These are phyloP conservation scores for Eretmochelys imbricata DNA, from an alignment of 2,113 vertebrate genomes.

Conservation along the genomic window DNA sequence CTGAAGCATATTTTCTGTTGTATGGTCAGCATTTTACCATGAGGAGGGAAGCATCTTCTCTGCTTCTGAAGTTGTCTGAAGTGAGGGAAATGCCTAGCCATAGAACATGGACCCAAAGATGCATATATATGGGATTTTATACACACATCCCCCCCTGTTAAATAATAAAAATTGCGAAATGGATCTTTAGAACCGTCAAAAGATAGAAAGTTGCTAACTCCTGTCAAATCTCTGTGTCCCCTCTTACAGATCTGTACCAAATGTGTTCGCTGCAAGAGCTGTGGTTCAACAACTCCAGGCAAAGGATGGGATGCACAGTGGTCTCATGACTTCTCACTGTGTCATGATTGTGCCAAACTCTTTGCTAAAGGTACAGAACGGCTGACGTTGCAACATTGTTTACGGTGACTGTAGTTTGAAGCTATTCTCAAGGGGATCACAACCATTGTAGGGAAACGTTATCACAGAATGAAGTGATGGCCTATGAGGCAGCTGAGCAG, in stretches of 20 bases:
- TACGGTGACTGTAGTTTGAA: neutral
- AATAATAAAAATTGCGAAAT: neutral
- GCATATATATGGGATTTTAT: neutral
- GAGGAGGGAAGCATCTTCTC: neutral
- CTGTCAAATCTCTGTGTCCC: neutral
- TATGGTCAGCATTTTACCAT: neutral
- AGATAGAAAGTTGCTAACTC: constrained; percentile 14
- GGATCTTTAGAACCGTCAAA: accelerated
- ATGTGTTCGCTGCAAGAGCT: constrained; percentile 97
- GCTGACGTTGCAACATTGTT: neutral
- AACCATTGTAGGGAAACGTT: neutral
- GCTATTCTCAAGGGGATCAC: neutral
- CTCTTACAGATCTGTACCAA: constrained; percentile 93
- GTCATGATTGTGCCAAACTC: constrained; percentile 98
- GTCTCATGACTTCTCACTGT: constrained; percentile 99
- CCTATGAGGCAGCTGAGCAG: neutral
- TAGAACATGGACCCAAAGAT: neutral
- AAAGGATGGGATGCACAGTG: constrained; percentile 98
- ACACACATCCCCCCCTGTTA: neutral
- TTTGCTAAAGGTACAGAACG: constrained; percentile 91
- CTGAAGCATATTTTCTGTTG: neutral
- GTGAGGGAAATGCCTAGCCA: neutral
- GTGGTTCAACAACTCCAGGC: constrained; percentile 96
- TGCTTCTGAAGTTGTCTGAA: neutral
- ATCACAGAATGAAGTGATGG: neutral